phyloP scores from a whole-genome alignment of 35 echinoderm and acorn worm species.

The Ophiothrix spiculata region DNA sequence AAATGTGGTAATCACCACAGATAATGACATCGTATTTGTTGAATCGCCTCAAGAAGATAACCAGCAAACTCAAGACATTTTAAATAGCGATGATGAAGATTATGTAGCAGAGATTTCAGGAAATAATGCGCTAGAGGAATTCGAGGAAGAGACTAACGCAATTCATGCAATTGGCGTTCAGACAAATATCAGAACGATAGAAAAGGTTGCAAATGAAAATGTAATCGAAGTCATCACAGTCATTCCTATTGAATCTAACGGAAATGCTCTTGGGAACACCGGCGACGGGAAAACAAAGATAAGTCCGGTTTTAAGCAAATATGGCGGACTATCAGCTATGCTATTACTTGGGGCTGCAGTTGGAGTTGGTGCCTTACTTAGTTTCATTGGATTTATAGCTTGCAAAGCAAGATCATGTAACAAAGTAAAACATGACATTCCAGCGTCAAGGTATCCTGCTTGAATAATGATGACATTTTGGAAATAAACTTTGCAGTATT shows the following conservation, averaged over 20 bases:
- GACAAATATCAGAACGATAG: neutral
- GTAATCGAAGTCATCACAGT: neutral
- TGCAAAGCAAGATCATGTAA: too few relatives aligned
- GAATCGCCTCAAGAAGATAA: too few relatives aligned
- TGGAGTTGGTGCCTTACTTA: neutral
- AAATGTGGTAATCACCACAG: neutral
- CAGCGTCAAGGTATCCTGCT: too few relatives aligned
- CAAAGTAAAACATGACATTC: too few relatives aligned
- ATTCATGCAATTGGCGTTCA: neutral
- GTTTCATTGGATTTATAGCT: neutral
- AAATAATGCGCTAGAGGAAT: neutral
- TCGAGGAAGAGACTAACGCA: neutral
- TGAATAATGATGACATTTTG: too few relatives aligned
- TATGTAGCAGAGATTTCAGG: neutral
- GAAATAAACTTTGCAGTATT: too few relatives aligned
- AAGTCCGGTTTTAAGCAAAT: neutral
- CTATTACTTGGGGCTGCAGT: neutral
- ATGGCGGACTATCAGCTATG: neutral
- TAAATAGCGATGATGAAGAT: neutral
- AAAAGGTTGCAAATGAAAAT: neutral
- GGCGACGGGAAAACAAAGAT: neutral
- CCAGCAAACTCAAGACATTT: too few relatives aligned
- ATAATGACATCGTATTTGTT: neutral
- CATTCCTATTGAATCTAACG: neutral
- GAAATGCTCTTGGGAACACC: slow-evolving; percentile 1